These are phyloP conservation scores for Gonocerus acuteangulatus DNA, from an alignment of 2,888 invertebrate species.

Conservation along the genomic window DNA sequence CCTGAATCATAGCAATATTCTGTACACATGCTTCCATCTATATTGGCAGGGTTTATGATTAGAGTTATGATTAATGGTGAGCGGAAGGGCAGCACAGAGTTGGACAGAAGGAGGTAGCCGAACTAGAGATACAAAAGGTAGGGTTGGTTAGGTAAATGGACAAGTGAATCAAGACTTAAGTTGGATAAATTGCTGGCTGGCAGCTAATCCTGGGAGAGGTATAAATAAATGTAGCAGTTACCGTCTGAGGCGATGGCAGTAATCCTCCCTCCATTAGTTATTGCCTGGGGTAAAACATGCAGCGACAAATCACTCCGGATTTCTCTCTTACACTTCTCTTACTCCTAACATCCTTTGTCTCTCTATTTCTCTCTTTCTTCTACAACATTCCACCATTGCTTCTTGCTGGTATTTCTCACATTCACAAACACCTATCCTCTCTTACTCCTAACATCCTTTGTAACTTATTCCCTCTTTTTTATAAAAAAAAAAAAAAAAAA, in stretches of 20 bases:
- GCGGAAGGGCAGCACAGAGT: no score
- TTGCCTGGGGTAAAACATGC: conserved; percentile 13
- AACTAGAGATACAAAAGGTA: neutral
- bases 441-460: no score
- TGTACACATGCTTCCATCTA: no score
- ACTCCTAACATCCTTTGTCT: neutral
- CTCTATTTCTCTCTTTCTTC: neutral
- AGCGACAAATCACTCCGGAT: conserved; percentile 2
- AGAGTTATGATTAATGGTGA: no score
- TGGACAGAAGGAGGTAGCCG: no score
- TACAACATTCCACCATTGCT: neutral
- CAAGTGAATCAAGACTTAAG: conserved; percentile 19
- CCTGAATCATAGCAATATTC: no score
- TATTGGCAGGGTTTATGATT: no score
- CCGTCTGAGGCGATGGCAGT: conserved; percentile 4
- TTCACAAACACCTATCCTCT: no score
- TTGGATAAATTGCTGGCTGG: conserved; percentile 11
- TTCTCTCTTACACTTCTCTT: neutral
- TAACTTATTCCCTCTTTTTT: no score
- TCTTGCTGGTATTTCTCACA: neutral
- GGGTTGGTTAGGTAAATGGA: conserved; percentile 2
- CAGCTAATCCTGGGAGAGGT: conserved; percentile 11
- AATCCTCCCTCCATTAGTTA: conserved; percentile 18
- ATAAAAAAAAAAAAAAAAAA: no score
- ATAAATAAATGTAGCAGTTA: conserved; percentile 22